Evolutionary conservation across 1,140 invertebrate species (phyloP), one percentile per base, ranked within the genome.

Genomic region (Tetramorium parvispinum): DNA sequence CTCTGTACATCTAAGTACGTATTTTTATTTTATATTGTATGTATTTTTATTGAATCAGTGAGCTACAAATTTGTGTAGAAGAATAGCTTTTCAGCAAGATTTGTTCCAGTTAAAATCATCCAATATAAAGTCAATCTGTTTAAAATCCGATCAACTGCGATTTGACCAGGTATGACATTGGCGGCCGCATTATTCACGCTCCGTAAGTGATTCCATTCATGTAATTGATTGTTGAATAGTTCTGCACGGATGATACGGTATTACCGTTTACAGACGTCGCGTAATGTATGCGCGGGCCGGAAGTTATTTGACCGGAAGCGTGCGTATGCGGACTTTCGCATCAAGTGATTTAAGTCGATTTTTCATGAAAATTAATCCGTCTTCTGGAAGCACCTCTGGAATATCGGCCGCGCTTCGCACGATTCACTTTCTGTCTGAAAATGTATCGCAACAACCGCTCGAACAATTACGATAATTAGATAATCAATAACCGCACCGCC

Each of bases 391-490:
- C 37, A 55, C 37, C 55, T 55, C 40, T 43, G 16, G 18, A 57
- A 57, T 71, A 57, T 46, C 37, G 65, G 32, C 1, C 57, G 11
- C 65, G 53, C 88, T 90, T 85, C 65, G 53, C 87, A 43, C 82
- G 57, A 63, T 90, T 82, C 66, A 76, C 66, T 86, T 65, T 57
- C 46, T n/a, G 53, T 49, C 53, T 78, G 37, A 65, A 68, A 68
- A 53, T 51, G 32, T 78, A 37, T 51, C 73, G n/a, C 51, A 76
- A 76, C 71, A 68, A 66, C 76, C 66, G 79, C 65, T 49, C 86
- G 81, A 89, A 92, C 89, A 92, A 92, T 92, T 88, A 92, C 87
- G 77, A 89, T 92, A 92, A 92, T 92, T 91, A 91, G 79, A 85
- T 88, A 86, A 91, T 91, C 85, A 89, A 90, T 87, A 71, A 86